A percentile compares a stretch with the other conserved stretches of the same genome.
phyloP scores from a whole-genome alignment of 2,797 vertebrate genomes.

The Melanotaenia boesemani region DNA sequence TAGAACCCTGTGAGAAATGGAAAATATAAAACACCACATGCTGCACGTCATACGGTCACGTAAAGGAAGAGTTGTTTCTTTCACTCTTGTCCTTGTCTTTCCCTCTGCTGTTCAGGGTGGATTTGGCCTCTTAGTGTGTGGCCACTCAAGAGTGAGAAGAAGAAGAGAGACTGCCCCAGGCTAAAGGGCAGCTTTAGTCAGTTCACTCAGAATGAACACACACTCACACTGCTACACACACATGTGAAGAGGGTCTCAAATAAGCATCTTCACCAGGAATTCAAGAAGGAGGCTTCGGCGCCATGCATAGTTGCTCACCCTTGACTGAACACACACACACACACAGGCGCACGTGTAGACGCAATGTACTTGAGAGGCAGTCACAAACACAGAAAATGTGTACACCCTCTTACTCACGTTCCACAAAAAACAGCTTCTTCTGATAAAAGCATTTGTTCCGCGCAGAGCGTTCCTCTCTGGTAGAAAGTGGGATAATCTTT shows the following conservation, averaged over 20 bases:
- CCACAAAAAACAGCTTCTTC: constrained; percentile 57
- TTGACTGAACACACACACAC: constrained; percentile 45
- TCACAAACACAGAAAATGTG: constrained; percentile 34
- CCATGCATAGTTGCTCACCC: constrained; percentile 69
- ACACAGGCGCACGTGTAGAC: constrained; percentile 22
- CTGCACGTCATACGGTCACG: neutral
- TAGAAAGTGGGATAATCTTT: constrained; percentile 88
- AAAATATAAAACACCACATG: neutral
- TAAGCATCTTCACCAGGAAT: constrained; percentile 80
- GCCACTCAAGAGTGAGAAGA: constrained; percentile 82
- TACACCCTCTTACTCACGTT: constrained; percentile 49
- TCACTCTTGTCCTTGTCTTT: constrained; percentile 51
- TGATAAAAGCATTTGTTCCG: constrained; percentile 73
- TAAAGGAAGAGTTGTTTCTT: constrained; percentile 29
- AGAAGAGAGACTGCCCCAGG: constrained; percentile 77
- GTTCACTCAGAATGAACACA: constrained; percentile 58
- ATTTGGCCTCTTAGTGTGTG: constrained; percentile 77
- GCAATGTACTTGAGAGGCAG: constrained; percentile 41
- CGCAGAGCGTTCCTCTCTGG: constrained; percentile 79
- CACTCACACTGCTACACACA: constrained; percentile 39
- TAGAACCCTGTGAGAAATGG: neutral
- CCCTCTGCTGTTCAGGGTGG: constrained; percentile 59
- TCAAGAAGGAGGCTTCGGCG: constrained; percentile 65
- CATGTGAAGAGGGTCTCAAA: constrained; percentile 76
- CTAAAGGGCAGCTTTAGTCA: constrained; percentile 81